Conservation (phyloP, 2,888 invertebrate genomes). For the Mythimna impura region DNA sequence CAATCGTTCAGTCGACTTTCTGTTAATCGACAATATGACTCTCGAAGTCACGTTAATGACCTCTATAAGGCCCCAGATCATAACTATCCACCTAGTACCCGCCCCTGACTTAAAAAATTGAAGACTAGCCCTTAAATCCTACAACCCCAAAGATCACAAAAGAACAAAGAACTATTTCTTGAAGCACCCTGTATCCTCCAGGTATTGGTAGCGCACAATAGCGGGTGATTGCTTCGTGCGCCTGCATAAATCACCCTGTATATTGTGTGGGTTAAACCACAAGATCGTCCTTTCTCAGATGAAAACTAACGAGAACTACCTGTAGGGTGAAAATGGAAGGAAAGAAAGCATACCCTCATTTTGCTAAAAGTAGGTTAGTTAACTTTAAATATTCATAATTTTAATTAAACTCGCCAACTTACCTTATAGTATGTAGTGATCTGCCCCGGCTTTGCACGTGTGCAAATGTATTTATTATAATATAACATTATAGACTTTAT, state of each 20-base stretch:
- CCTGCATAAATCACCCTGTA: slow-evolving; percentile 83
- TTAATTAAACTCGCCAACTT: slow-evolving; percentile 26
- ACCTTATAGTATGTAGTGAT: background rate
- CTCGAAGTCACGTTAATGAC: too few species aligned
- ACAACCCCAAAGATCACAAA: slow-evolving; percentile 25
- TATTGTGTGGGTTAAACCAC: slow-evolving; percentile 57
- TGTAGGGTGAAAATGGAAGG: background rate
- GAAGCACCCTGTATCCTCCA: slow-evolving; percentile 42
- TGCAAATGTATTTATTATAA: too few species aligned
- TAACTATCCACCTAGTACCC: too few species aligned
- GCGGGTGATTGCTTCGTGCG: slow-evolving; percentile 84
- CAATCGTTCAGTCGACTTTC: too few species aligned
- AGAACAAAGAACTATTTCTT: slow-evolving; percentile 42
- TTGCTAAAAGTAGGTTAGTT: slow-evolving; percentile 28
- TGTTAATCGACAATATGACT: too few species aligned
- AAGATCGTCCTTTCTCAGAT: slow-evolving; percentile 17
- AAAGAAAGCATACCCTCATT: slow-evolving; percentile 9
- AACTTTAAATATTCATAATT: slow-evolving; percentile 31
- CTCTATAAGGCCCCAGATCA: background rate
- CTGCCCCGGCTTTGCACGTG: too few species aligned
- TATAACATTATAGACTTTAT: too few species aligned
- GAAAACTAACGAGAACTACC: slow-evolving; percentile 11
- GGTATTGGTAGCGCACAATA: slow-evolving; percentile 77
- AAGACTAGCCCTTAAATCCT: slow-evolving; percentile 1
- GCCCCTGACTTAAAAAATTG: background rate